Conservation (phyloP, 2,888 invertebrate genomes). For the Cactoblastis cactorum region DNA sequence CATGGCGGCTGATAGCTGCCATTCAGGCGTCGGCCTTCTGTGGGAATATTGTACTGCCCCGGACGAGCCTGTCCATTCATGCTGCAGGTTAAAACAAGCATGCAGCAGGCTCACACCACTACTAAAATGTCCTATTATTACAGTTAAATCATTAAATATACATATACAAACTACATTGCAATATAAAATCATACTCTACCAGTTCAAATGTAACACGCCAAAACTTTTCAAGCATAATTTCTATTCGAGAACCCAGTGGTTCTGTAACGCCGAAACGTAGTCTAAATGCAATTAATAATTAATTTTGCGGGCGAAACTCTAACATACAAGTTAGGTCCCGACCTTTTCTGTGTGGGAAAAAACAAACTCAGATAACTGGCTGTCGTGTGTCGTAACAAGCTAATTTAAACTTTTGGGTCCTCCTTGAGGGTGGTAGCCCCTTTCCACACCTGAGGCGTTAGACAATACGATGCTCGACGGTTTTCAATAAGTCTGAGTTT, state of each 20-base stretch:
- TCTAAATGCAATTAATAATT: constrained; percentile 62
- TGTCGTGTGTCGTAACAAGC: constrained; percentile 68
- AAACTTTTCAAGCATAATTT: background rate
- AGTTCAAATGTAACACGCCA: background rate
- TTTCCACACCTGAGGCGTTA: constrained; percentile 12
- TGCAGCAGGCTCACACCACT: too few relatives aligned
- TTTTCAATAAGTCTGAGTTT: constrained; percentile 4
- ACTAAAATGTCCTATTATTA: too few relatives aligned
- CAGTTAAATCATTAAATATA: too few relatives aligned
- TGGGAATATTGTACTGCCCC: too few relatives aligned
- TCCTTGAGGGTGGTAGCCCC: constrained; percentile 56
- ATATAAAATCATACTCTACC: background rate
- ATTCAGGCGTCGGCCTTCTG: too few relatives aligned
- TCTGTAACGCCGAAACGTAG: constrained; percentile 15
- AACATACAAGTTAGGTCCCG: constrained; percentile 71
- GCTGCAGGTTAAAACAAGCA: too few relatives aligned
- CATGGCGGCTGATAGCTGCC: too few relatives aligned
- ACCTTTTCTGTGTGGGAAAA: constrained; percentile 9
- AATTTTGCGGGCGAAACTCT: constrained; percentile 57
- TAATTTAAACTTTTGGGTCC: constrained; percentile 78
- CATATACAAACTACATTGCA: too few relatives aligned
- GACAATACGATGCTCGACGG: background rate
- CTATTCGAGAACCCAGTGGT: constrained; percentile 31
- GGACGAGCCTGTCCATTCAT: too few relatives aligned
- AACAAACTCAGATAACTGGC: constrained; percentile 4